Percentiles rank a stretch among this genome's conserved stretches.
Conservation (phyloP, 2,113 vertebrate genomes). For the Equus quagga region DNA sequence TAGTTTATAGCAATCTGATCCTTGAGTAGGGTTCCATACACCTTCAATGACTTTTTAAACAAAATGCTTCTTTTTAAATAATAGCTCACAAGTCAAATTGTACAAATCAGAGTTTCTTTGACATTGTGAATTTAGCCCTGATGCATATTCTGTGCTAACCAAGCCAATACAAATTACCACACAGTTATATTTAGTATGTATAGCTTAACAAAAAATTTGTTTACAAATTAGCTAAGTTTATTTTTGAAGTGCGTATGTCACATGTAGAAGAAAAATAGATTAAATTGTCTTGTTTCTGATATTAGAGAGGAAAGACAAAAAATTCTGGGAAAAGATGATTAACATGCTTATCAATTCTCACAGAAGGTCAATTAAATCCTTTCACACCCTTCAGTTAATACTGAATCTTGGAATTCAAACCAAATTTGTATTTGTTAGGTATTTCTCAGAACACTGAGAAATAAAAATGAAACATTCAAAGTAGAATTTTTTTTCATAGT, state of each 20-base stretch:
- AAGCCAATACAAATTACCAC: slow-evolving; percentile 11
- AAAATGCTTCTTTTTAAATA: slow-evolving; percentile 36
- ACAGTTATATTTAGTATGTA: slow-evolving; percentile 23
- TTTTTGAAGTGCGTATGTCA: slow-evolving; percentile 14
- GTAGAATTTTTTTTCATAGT: neutral
- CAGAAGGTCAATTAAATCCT: slow-evolving; percentile 41
- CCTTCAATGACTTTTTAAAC: slow-evolving; percentile 8
- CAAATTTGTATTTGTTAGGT: neutral
- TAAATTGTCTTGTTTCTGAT: neutral
- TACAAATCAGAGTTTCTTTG: slow-evolving; percentile 38
- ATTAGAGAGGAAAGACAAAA: slow-evolving; percentile 23
- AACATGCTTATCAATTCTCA: neutral
- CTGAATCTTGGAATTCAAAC: neutral
- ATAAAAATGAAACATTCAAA: slow-evolving; percentile 40
- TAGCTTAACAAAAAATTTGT: neutral
- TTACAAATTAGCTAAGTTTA: slow-evolving; percentile 56
- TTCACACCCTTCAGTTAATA: neutral
- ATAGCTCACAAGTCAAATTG: slow-evolving; percentile 31
- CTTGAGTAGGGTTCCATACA: neutral
- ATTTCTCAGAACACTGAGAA: slow-evolving; percentile 15
- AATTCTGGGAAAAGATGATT: neutral
- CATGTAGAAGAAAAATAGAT: neutral
- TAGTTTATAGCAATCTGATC: slow-evolving; percentile 7
- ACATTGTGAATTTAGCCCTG: neutral
- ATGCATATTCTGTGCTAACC: neutral